Conservation (phyloP, 2,888 invertebrate genomes). For the Cylloceria caligata region DNA sequence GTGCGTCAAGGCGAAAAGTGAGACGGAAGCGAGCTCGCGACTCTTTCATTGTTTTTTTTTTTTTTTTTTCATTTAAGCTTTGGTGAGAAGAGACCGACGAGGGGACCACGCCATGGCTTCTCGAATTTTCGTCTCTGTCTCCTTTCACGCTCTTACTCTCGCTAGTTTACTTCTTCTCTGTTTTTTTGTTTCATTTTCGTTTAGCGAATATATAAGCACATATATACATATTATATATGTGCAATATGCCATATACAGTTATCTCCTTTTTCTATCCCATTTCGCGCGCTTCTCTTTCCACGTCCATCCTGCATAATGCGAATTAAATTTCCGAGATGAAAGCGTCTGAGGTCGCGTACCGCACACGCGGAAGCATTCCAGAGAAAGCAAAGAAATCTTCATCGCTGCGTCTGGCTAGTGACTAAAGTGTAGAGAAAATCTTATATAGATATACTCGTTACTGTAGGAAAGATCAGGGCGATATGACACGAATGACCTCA, state of each 20-base stretch:
- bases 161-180: slow-evolving; percentile 15
- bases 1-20: slow-evolving; percentile 66
- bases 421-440: background rate
- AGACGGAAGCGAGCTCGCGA: slow-evolving; percentile 57
- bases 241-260: slow-evolving; percentile 24
- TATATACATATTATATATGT: slow-evolving; percentile 15
- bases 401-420: background rate
- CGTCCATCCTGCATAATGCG: slow-evolving; percentile 62
- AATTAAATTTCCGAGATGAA: slow-evolving; percentile 67
- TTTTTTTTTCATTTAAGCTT: slow-evolving; percentile 46
- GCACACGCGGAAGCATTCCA: slow-evolving; percentile 14
- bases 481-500: too few relatives aligned
- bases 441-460: background rate
- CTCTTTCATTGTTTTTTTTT: slow-evolving; percentile 11
- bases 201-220: background rate
- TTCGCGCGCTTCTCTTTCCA: slow-evolving; percentile 44
- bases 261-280: slow-evolving; percentile 46
- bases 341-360: slow-evolving; percentile 42
- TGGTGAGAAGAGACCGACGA: slow-evolving; percentile 19
- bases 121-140: slow-evolving; percentile 43
- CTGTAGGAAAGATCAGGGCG: too few relatives aligned
- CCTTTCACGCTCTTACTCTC: slow-evolving; percentile 11
- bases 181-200: slow-evolving; percentile 43
- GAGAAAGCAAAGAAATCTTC: slow-evolving; percentile 28
- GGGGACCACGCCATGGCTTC: slow-evolving; percentile 42